These are phyloP conservation scores for Triplophysa bombifrons DNA, from an alignment of 2,797 vertebrate species.

Conservation along the genomic window DNA sequence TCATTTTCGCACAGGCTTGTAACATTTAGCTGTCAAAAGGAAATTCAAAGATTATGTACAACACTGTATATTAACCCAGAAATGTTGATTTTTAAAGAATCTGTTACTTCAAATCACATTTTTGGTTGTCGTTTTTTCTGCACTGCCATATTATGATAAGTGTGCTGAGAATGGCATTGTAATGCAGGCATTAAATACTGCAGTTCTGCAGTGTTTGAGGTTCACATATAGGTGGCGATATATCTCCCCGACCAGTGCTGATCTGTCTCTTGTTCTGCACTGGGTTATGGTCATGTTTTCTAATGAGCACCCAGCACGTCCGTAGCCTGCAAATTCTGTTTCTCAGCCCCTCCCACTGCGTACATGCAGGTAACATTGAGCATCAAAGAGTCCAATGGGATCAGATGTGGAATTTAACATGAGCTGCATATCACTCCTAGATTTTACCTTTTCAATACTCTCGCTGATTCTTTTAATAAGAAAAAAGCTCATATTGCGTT, in stretches of 20 bases:
- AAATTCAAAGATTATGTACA: neutral
- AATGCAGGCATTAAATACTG: neutral
- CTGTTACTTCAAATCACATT: neutral
- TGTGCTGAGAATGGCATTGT: neutral
- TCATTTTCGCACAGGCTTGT: neutral
- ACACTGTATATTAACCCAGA: neutral
- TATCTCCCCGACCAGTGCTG: conserved; percentile 10
- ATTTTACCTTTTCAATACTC: neutral
- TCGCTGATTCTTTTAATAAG: neutral
- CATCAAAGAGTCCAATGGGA: conserved; percentile 37
- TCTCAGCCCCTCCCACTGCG: conserved; percentile 52
- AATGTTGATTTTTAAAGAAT: conserved; percentile 1
- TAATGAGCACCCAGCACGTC: conserved; percentile 76
- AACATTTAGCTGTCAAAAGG: neutral
- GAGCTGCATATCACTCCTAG: neutral
- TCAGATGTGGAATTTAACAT: conserved; percentile 3
- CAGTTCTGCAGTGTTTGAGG: conserved; percentile 27
- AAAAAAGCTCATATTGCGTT: neutral
- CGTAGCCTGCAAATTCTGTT: conserved; percentile 67
- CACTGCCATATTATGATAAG: neutral
- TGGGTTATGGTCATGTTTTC: conserved; percentile 75
- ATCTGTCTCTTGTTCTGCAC: conserved; percentile 68
- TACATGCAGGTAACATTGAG: conserved; percentile 54
- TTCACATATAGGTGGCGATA: conserved; percentile 48
- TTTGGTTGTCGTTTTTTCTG: conserved; percentile 9